phyloP scores from a whole-genome alignment of 2,113 vertebrate species.

The Prunella himalayana region DNA sequence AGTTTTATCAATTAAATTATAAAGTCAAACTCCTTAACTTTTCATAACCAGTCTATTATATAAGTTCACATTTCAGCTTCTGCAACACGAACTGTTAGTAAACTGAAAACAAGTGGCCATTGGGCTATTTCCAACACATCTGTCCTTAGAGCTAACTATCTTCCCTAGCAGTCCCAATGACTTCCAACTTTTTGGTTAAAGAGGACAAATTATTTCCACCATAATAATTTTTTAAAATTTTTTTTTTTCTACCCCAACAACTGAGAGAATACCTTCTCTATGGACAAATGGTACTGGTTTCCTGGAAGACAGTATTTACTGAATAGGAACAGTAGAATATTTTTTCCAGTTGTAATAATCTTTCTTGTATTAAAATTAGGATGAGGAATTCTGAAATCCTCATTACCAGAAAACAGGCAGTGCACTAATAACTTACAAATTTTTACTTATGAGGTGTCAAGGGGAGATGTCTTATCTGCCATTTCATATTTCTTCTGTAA shows the following conservation, averaged over 20 bases:
- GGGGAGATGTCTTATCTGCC: background rate
- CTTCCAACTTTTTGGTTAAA: background rate
- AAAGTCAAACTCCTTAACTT: background rate
- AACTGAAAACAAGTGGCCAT: background rate
- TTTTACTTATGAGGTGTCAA: background rate
- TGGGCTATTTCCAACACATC: background rate
- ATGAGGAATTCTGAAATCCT: background rate
- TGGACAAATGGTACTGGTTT: background rate
- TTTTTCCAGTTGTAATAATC: background rate
- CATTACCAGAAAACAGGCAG: background rate
- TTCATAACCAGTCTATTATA: background rate
- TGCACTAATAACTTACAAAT: background rate
- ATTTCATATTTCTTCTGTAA: background rate
- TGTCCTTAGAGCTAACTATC: background rate
- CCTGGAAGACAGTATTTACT: background rate
- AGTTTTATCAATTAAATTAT: background rate
- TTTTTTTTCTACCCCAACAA: background rate
- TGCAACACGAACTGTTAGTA: background rate
- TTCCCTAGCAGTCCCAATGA: background rate
- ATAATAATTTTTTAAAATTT: too few species aligned
- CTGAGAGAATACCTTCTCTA: background rate
- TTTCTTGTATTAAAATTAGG: background rate
- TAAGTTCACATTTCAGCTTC: background rate
- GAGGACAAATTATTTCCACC: background rate
- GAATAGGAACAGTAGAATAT: rapidly evolving